Evolutionary conservation across 2,888 invertebrate genomes (phyloP), one percentile per base, ranked within the genome.

Genomic region (Apodemia zela): DNA sequence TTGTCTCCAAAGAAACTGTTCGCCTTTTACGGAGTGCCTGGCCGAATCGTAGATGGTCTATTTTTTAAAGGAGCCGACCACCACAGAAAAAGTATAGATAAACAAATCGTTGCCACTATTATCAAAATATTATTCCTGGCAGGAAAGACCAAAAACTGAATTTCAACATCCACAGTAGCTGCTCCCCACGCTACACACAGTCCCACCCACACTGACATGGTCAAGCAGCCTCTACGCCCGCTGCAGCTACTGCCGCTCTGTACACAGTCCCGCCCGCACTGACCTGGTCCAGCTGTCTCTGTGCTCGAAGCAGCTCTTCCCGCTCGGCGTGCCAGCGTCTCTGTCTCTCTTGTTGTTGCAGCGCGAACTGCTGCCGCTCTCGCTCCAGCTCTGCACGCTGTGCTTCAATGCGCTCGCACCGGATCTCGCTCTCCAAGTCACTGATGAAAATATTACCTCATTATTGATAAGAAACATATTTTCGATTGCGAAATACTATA

Each of bases 251-350:
- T 2, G 11, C 38, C 38, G 3, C 38, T 11, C 7, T 35, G 11
- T 38, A 35, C 5, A 11, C 38, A 10, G 33, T 7, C 33, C 33
- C 33, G 33, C 5, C 25, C 25, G 33, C 10, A 18, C 65, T 61
- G 47, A 90, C 94, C 80, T 92, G 92, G 73, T 95, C 95, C 1
- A 96, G 85, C 77, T 95, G 94, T 71, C 93, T 93, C 77, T 96
- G 95, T 59, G 95, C 95, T 69, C 93, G 93, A 74, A 95, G 93
- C 67, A 96, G 84, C 69, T 94, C 93, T 78, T 93, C 94, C 65
- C 90, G 87, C 91, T 93, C 91, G 1, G 78, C 80, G 65, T 86
- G 88, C 92, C 92, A 92, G 65, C 87, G 82, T 51, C 84, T 74
- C 76, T 91, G 90, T 67, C 91, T 74, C 79, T 92, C 90, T 67